A percentile compares a stretch with the other conserved stretches of the same genome.
Conservation (phyloP, 2,113 vertebrate genomes). For the Eidolon helvum region DNA sequence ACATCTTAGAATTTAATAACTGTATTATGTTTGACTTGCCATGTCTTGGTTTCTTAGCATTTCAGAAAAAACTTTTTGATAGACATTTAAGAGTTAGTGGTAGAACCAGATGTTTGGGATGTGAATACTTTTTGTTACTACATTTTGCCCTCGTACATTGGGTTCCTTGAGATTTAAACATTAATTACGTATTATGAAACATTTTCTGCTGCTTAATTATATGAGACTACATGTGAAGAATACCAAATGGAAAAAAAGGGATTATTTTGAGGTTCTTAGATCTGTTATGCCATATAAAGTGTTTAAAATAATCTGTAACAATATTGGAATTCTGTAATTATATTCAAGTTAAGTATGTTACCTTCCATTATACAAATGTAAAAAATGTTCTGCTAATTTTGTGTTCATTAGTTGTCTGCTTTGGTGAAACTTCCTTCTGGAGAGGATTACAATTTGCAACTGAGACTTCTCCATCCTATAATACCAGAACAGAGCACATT, state of each 20-base stretch:
- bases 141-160: background rate
- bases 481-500: conserved; percentile 92
- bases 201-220: conserved; percentile 38
- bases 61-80: background rate
- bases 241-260: background rate
- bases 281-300: background rate
- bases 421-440: conserved; percentile 89
- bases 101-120: background rate
- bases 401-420: conserved; percentile 86
- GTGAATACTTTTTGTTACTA: background rate
- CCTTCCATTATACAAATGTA: conserved; percentile 37
- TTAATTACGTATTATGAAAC: background rate
- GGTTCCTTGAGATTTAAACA: conserved; percentile 29
- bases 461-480: conserved; percentile 91
- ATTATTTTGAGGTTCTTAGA: conserved; percentile 14
- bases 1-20: background rate
- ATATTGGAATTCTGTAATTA: conserved; percentile 3
- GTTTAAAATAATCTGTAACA: conserved; percentile 51
- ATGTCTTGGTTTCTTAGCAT: background rate
- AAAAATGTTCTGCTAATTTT: conserved; percentile 30
- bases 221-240: conserved; percentile 48
- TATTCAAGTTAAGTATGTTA: conserved; percentile 26
- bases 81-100: background rate
- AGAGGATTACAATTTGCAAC: conserved; percentile 88
- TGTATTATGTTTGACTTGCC: background rate